These are phyloP conservation scores for Drosophila nikananu DNA, from an alignment of 1,140 invertebrate genomes.

Conservation along the genomic window DNA sequence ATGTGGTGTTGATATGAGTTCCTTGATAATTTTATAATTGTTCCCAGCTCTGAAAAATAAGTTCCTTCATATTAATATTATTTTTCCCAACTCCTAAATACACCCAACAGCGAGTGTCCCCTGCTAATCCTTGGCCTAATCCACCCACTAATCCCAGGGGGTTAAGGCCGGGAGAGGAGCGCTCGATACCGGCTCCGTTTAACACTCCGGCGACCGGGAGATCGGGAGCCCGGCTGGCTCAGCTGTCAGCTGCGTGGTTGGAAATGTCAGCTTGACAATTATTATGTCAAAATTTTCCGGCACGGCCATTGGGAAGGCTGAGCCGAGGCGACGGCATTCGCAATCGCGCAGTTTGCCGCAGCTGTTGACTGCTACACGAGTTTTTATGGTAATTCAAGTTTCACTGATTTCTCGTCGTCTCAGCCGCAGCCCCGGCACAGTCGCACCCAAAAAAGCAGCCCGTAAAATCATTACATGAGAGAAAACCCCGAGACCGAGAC, in stretches of 20 bases:
- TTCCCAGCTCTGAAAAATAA: not conserved
- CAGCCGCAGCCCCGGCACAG: slow-evolving; percentile 7
- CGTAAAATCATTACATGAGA: slow-evolving; percentile 45
- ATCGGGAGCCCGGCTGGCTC: slow-evolving; percentile 46
- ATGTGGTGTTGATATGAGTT: too few relatives aligned
- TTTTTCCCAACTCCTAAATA: not conserved
- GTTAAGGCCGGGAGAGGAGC: slow-evolving; percentile 31
- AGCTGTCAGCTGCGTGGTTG: slow-evolving; percentile 82
- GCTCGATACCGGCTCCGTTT: slow-evolving; percentile 17
- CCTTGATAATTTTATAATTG: not conserved
- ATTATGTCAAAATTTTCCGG: slow-evolving; percentile 84
- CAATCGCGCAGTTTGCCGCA: slow-evolving; percentile 53
- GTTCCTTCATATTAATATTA: too few relatives aligned
- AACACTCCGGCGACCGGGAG: slow-evolving; percentile 16
- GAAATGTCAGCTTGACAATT: slow-evolving; percentile 85
- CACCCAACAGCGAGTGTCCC: not conserved
- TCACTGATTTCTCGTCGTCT: slow-evolving; percentile 77
- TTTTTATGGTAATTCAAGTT: slow-evolving; percentile 84
- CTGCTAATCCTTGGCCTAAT: not conserved
- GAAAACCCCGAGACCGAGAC: slow-evolving; percentile 54
- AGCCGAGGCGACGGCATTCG: slow-evolving; percentile 34
- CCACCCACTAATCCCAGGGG: slow-evolving; percentile 19
- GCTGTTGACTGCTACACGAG: slow-evolving; percentile 82
- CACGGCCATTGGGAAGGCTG: slow-evolving; percentile 63
- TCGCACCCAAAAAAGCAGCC: slow-evolving; percentile 68